A percentile compares a stretch with the other conserved stretches of the same genome.
phyloP scores from a whole-genome alignment of 2,888 invertebrate genomes.

The Colletes collaris region DNA sequence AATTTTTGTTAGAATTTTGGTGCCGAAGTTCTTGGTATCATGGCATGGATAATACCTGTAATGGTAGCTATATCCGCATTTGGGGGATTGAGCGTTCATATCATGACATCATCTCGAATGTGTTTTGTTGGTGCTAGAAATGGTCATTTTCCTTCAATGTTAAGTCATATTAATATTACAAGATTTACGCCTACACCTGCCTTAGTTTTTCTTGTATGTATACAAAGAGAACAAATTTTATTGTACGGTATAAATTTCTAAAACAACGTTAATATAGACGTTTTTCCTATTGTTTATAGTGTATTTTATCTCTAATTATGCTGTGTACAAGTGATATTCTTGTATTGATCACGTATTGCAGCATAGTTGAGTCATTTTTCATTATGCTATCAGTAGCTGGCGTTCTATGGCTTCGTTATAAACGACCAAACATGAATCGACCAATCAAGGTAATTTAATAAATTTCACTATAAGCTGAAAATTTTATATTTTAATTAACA shows the following conservation, averaged over 20 bases:
- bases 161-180: conserved; percentile 91
- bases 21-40: conserved; percentile 88
- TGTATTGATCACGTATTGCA: conserved; percentile 94
- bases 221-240: not conserved
- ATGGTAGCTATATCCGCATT: conserved; percentile 96
- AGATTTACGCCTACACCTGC: conserved; percentile 92
- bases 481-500: conserved; percentile 12
- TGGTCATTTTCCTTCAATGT: conserved; percentile 92
- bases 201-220: conserved; percentile 90
- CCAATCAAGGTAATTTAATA: conserved; percentile 88
- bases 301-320: conserved; percentile 92
- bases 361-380: conserved; percentile 96
- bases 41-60: conserved; percentile 93
- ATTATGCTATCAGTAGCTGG: conserved; percentile 94
- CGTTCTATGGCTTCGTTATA: conserved; percentile 92
- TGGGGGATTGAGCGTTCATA: conserved; percentile 96
- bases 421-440: conserved; percentile 89
- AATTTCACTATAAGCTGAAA: not conserved
- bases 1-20: conserved; percentile 90
- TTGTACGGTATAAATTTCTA: not conserved
- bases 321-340: conserved; percentile 93
- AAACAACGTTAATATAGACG: not conserved
- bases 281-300: conserved; percentile 84
- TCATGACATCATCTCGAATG: conserved; percentile 97
- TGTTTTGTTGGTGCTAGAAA: conserved; percentile 96